Evolutionary conservation across 2,888 invertebrate species (phyloP).

Genomic region (Scaptomyza flava): DNA sequence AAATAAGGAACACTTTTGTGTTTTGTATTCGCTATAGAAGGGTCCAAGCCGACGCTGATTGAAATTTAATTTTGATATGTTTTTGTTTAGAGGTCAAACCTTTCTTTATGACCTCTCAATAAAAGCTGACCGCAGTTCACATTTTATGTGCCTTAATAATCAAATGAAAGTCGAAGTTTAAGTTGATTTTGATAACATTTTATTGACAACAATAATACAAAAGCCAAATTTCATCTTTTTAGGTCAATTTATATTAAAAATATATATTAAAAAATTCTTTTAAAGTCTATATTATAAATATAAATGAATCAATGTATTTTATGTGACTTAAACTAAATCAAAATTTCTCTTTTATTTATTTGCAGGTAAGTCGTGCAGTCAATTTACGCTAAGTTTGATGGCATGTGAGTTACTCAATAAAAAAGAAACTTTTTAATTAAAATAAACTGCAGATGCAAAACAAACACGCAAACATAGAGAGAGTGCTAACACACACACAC

Average conservation of each 20-base stretch:
- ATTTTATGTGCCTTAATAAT: background rate
- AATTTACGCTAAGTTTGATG: conserved; percentile 29
- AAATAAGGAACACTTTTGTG: conserved; percentile 31
- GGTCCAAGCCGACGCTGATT: conserved; percentile 48
- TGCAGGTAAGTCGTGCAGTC: conserved; percentile 50
- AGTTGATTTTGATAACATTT: background rate
- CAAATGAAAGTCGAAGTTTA: background rate
- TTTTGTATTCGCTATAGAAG: conserved; percentile 35
- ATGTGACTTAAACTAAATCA: conserved; percentile 9
- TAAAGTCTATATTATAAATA: background rate
- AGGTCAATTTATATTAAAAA: too few relatives aligned
- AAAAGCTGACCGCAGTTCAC: background rate
- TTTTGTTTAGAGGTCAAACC: conserved; percentile 4
- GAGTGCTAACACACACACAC: conserved; percentile 9
- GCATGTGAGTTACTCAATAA: conserved; percentile 27
- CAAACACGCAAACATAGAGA: conserved; percentile 11
- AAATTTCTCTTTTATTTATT: conserved; percentile 25
- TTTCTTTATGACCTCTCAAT: background rate
- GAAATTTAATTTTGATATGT: conserved; percentile 34
- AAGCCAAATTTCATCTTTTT: too few relatives aligned
- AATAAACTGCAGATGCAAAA: conserved; percentile 58
- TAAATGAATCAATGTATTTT: background rate
- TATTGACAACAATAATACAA: background rate
- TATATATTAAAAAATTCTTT: background rate
- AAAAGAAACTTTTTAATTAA: conserved; percentile 62